Base-by-base conservation (phyloP, 2,888 invertebrate species). In the Hyalella azteca region DNA sequence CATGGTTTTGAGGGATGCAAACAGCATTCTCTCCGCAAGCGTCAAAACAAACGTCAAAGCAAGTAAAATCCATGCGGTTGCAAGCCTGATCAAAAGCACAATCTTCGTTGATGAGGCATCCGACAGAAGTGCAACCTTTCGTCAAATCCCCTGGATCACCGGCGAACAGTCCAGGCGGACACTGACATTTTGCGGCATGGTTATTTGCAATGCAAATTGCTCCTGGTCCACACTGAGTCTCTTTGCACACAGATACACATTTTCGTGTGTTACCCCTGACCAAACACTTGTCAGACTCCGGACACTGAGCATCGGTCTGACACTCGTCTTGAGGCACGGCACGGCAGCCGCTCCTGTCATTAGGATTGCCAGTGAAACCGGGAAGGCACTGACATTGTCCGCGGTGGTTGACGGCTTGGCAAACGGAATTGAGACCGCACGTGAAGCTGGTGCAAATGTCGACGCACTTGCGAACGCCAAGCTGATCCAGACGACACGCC, bases 181-280 rank as follows among this genome's bases (percentile, higher is more conserved):
- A 96, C 86, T 95, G 94, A 87, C 96, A 96, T 87, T 94, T 93
- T 0, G 95, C 93, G 19, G 93, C 93, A 87, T 96, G 96, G 87
- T 96, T 96, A 86, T 95, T 95, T 2, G 94, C 94, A 11, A 95
- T 91, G 87, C 96, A 96, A 26, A 96, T 90, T 9, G 96, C 95
- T 85, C 93, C 93, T 0, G 95, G 94, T 0, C 96, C 96, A 87
- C 96, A 96, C 73, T 90, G 90, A 0, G 93, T 88, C 59, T 91
- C 91, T 85, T 93, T 92, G 87, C 96, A 96, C 59, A 94, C 94
- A 0, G 94, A 91, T 85, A 91, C 89, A 87, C 96, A 96, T 86
- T 91, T 91, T 40, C 92, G 89, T 0, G 90, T 87, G 73, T 91
- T 91, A 1, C 88, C 85, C 3, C 89, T 90, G 73, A 90, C 90